Base-by-base conservation (phyloP, 1,140 invertebrate species). In the Hyposmocoma kahamanoa region DNA sequence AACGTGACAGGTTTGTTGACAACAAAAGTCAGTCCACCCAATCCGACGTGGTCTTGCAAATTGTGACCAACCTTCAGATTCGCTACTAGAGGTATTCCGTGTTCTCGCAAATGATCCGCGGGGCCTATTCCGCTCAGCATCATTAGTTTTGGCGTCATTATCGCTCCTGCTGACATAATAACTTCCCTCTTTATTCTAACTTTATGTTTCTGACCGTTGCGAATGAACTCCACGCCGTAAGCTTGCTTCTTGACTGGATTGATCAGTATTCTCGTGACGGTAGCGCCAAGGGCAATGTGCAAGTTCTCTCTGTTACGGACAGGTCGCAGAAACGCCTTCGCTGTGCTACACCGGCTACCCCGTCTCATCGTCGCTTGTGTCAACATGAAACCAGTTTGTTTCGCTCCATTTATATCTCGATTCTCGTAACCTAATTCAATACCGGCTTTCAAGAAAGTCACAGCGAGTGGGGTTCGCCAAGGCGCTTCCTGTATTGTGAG, bases 71-170 rank as follows among this genome's bases (percentile, higher is more conserved):
- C 94, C 67, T 92, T 91, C 0, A 95, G 70, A 68, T 96, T 90
- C 0, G 90, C 90, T 1, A 95, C 54, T 0, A 94, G 88, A 0
- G 92, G 92, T 49, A 96, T 95, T 1, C 90, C 90, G 32, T 95
- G 89, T 45, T 93, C 89, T 48, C 90, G 66, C 0, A 98, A 81
- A 62, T 97, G 93, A 34, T 94, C 91, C 0, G 83, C 87, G 0
- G 95, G 95, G 0, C 96, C 96, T 17, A 97, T 90, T 0, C 96
- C 96, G 15, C 94, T 96, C 0, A 97, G 64, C 94, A 97, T 95
- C 11, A 98, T 87, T n/a, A 98, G 58, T 50, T 96, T 94, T 0
- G 95, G 94, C 1, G 92, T 91, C 22, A 92, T 91, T 10, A 97
- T 90, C 0, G 95, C 90, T 0, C 96, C 96, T 0, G 94, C 93